Evolutionary conservation across 2,113 vertebrate genomes (phyloP).

Genomic region (Eurystomus gularis): DNA sequence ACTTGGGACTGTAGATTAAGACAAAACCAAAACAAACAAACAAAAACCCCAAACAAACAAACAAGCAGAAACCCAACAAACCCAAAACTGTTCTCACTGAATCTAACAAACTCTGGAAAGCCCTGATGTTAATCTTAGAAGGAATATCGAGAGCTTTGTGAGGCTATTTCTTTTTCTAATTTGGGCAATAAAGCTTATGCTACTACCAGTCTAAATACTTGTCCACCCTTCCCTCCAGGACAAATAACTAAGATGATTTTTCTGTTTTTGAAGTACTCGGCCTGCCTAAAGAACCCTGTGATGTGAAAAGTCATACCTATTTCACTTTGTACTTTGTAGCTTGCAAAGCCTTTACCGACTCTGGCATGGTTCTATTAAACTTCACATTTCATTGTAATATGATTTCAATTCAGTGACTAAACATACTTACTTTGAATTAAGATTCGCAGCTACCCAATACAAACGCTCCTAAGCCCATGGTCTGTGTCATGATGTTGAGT

Average conservation of each 20-base stretch:
- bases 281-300: not conserved
- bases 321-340: not conserved
- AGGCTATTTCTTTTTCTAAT: not conserved
- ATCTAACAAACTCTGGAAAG: not conserved
- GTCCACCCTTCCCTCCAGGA: not conserved
- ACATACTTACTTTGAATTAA: constrained; percentile 31
- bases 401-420: constrained; percentile 48
- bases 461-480: constrained; percentile 30
- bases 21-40: not conserved
- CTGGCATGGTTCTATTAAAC: constrained; percentile 43
- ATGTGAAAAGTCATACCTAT: not conserved
- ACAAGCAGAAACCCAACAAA: not conserved
- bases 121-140: not conserved
- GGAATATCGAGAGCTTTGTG: too few relatives aligned
- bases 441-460: constrained; percentile 33
- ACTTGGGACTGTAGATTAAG: not conserved
- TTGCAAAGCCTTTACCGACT: constrained; percentile 22
- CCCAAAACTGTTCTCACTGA: not conserved
- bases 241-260: not conserved
- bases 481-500: constrained; percentile 9
- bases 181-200: not conserved
- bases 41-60: too few relatives aligned
- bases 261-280: not conserved
- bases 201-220: not conserved
- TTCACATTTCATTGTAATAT: constrained; percentile 42